Conservation (phyloP, 2,888 invertebrate genomes). For the Athalia circularis region DNA sequence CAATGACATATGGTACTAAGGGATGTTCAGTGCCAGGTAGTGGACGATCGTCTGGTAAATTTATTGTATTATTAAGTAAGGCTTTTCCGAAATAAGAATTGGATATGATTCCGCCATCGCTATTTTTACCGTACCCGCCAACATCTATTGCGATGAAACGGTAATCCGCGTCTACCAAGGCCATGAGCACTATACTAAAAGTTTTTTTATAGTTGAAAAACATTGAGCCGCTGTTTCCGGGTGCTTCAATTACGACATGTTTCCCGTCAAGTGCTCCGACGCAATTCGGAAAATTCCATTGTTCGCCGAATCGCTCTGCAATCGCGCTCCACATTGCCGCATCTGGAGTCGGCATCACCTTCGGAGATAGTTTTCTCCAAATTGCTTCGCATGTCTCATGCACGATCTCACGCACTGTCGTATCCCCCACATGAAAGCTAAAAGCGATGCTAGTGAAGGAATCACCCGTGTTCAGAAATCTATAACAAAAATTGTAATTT, state of each 20-base stretch:
- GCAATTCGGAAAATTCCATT: slow-evolving; percentile 10
- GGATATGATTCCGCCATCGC: background rate
- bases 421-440: background rate
- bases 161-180: background rate
- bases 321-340: background rate
- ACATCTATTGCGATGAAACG: background rate
- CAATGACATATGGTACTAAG: slow-evolving; percentile 37
- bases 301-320: background rate
- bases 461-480: background rate
- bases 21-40: background rate
- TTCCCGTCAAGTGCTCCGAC: background rate
- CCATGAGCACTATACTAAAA: background rate
- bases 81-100: background rate
- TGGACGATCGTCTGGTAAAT: background rate
- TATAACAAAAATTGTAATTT: background rate
- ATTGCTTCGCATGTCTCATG: background rate
- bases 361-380: background rate
- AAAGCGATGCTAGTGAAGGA: background rate
- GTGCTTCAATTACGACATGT: background rate
- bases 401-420: background rate
- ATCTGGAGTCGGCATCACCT: background rate
- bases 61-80: background rate
- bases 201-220: background rate
- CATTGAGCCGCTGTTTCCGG: background rate
- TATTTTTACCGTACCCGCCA: background rate